Percentiles rank a stretch among this genome's conserved stretches.
Conservation (phyloP, 1,140 invertebrate species). For the Drosophila kanapiae region DNA sequence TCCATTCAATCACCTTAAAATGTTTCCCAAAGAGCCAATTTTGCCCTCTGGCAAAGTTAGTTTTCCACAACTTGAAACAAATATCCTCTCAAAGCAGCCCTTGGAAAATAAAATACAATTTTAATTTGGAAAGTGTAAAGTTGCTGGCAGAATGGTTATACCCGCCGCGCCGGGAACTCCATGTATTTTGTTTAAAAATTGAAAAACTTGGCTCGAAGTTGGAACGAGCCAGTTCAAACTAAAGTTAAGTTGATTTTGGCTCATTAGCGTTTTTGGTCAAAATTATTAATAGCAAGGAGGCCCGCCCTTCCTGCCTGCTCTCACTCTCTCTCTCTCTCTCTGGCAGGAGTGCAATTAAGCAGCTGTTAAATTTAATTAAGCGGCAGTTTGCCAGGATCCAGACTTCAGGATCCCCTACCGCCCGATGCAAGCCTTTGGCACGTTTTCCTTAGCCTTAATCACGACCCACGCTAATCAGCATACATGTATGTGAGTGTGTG, state of each 20-base stretch:
- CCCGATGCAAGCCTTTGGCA: conserved; percentile 62
- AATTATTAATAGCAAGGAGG: conserved; percentile 72
- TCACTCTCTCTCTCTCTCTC: neutral
- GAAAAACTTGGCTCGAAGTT: conserved; percentile 65
- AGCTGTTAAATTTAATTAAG: conserved; percentile 83
- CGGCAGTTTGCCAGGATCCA: conserved; percentile 44
- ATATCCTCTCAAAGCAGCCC: neutral
- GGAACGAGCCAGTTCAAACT: conserved; percentile 50
- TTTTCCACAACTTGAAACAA: conserved; percentile 9
- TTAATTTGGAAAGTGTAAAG: conserved; percentile 15
- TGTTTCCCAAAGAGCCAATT: conserved; percentile 9
- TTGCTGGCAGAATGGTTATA: conserved; percentile 24
- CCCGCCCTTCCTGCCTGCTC: conserved; percentile 1
- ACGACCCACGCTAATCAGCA: conserved; percentile 73
- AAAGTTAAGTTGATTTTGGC: conserved; percentile 72
- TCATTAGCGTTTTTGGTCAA: conserved; percentile 80
- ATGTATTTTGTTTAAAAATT: conserved; percentile 62
- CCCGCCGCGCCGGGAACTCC: neutral
- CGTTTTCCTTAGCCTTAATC: conserved; percentile 61
- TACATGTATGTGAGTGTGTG: conserved; percentile 32
- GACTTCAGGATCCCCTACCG: neutral
- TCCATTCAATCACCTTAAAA: conserved; percentile 12
- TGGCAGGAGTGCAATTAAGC: conserved; percentile 70
- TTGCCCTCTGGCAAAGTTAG: neutral
- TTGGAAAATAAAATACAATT: conserved; percentile 15